A percentile compares a stretch with the other conserved stretches of the same genome.
Evolutionary conservation across 2,888 invertebrate species (phyloP).

Genomic region (Colletes collaris): DNA sequence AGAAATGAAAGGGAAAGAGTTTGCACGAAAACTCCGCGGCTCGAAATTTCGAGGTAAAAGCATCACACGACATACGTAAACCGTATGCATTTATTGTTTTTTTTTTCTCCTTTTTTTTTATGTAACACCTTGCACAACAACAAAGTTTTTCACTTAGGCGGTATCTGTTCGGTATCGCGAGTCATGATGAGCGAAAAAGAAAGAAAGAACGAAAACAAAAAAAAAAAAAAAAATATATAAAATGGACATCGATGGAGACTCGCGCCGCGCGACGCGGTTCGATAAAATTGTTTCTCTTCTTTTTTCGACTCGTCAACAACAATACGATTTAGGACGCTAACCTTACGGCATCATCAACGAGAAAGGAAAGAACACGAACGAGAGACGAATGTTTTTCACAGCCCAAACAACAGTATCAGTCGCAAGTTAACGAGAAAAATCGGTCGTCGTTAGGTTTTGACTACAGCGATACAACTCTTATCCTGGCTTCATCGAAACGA

Average conservation of each 20-base stretch:
- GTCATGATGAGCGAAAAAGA: slow-evolving; percentile 15
- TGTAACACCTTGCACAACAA: slow-evolving; percentile 66
- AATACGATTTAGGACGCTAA: not conserved
- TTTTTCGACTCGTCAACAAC: slow-evolving; percentile 3
- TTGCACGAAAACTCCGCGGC: not conserved
- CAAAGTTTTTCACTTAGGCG: slow-evolving; percentile 37
- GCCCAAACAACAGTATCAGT: slow-evolving; percentile 37
- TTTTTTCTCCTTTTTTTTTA: slow-evolving; percentile 27
- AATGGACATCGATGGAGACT: not conserved
- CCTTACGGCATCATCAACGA: not conserved
- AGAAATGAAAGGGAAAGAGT: no score
- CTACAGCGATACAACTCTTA: slow-evolving; percentile 19
- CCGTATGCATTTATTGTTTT: slow-evolving; percentile 61
- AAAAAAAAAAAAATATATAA: not conserved
- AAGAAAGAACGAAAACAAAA: not conserved
- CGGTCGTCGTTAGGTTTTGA: not conserved
- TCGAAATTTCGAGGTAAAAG: slow-evolving; percentile 35
- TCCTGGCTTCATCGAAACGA: not conserved
- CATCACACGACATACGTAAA: slow-evolving; percentile 41
- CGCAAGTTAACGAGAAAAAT: slow-evolving; percentile 16
- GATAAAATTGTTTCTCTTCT: not conserved
- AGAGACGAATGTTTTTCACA: slow-evolving; percentile 52
- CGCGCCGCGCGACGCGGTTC: not conserved
- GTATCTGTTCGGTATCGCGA: slow-evolving; percentile 42
- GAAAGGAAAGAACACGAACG: slow-evolving; percentile 1